A percentile compares a stretch with the other conserved stretches of the same genome.
These are phyloP conservation scores for Drosophila chauvacae DNA, from an alignment of 1,140 invertebrate genomes.

Conservation along the genomic window DNA sequence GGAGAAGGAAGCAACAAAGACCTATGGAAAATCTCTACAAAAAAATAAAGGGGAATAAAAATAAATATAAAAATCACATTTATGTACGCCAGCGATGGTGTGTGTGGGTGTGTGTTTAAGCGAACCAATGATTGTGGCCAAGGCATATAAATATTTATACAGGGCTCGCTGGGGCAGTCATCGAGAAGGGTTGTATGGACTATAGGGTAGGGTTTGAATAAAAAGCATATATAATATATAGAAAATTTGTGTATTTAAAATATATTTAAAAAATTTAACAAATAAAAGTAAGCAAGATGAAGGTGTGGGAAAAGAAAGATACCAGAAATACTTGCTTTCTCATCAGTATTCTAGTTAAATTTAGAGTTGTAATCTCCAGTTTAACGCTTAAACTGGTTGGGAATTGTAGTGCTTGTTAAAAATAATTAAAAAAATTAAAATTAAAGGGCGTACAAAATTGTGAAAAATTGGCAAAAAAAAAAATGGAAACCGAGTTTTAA, in stretches of 20 bases:
- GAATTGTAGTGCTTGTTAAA: not conserved
- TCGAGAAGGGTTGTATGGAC: not conserved
- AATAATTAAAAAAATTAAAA: too few relatives aligned
- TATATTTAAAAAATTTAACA: not conserved
- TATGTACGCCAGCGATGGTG: not conserved
- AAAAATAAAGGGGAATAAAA: slow-evolving; percentile 3
- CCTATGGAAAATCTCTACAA: slow-evolving; percentile 1
- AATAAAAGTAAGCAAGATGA: not conserved
- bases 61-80: slow-evolving; percentile 14
- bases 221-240: not conserved
- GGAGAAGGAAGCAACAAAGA: slow-evolving; percentile 22
- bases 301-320: fast-evolving
- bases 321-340: not conserved
- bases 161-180: not conserved
- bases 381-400: not conserved
- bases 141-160: slow-evolving; percentile 74
- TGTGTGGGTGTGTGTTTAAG: slow-evolving; percentile 7
- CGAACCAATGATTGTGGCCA: slow-evolving; percentile 65
- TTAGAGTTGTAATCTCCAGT: not conserved
- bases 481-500: too few relatives aligned
- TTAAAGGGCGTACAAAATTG: too few relatives aligned
- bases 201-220: too few relatives aligned
- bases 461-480: too few relatives aligned
- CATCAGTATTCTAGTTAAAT: too few relatives aligned
- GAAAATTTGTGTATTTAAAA: not conserved